Base-by-base conservation (phyloP, 2,113 vertebrate species). In the Phalacrocorax brasilianus region DNA sequence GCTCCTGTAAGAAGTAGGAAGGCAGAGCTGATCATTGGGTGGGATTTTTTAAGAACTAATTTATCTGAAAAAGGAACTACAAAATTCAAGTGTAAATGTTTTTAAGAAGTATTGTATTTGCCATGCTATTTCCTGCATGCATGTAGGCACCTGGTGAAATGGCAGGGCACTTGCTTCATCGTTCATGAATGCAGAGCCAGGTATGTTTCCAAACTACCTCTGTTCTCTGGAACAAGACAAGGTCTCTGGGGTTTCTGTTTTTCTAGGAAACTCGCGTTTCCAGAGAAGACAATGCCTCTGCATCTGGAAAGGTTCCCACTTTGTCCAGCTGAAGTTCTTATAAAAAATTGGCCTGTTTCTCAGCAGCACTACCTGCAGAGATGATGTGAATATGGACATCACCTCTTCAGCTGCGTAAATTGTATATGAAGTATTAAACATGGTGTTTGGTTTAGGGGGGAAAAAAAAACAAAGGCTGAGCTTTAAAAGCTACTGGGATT, bases 181-280 rank as follows among this genome's bases (percentile, higher is more conserved):
- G 38, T 35, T 8, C 9, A 7, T 4, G 26, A 70, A 53, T 6
- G 7, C 6, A 8, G 42, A 45, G 32, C 18, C 11, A 42, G 50
- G 8, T 45, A 14, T 8, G 19, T 5, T 61, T 38, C 22, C 4
- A 3, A 12, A 11, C 7, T 55, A 14, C 5, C 5, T 5, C 3
- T 27, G 47, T 32, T 35, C 6, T 32, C 17, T 50, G 17, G 38
- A 68, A 12, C 1, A 52, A n/a, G 4, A 14, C 15, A 26, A 19
- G 12, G 17, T 79, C 12, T 49, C 20, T 40, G 14, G 20, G 13
- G 10, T 30, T 21, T 52, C 11, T 56, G 38, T 35, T 42, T 35
- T 35, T 33, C 30, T 42, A 72, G 63, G 63, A 6, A 8, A 50
- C 4, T 9, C 47, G 11, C 14, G 18, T 38, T 13, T 5, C 12